A percentile compares a stretch with the other conserved stretches of the same genome.
Conservation (phyloP, 2,113 vertebrate genomes). For the Pavo muticus region DNA sequence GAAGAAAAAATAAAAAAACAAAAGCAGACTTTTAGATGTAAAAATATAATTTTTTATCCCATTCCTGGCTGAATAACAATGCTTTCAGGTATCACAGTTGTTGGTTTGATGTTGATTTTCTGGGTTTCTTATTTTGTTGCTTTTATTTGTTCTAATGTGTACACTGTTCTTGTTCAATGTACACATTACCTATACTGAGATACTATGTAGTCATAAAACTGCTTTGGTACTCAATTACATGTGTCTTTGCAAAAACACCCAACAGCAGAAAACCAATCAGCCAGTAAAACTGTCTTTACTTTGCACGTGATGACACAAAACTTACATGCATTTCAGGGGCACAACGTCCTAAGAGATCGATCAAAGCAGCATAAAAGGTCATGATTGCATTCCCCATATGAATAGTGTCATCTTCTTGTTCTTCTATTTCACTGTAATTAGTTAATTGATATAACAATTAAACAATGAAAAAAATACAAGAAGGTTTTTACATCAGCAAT, state of each 20-base stretch:
- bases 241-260: neutral
- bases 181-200: neutral
- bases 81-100: neutral
- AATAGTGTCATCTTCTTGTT: constrained; percentile 94
- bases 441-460: constrained; percentile 16
- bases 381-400: constrained; percentile 98
- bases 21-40: neutral
- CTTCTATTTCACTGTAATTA: constrained; percentile 79
- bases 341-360: constrained; percentile 94
- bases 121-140: neutral
- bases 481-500: neutral
- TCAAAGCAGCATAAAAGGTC: constrained; percentile 96
- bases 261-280: neutral
- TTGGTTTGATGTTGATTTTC: neutral
- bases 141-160: neutral
- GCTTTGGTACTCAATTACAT: neutral
- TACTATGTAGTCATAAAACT: neutral
- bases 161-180: neutral
- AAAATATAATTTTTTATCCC: neutral
- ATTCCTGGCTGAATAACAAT: neutral
- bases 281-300: neutral
- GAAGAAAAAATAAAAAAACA: neutral
- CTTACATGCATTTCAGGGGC: constrained; percentile 98
- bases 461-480: neutral
- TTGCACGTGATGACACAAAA: neutral